A percentile compares a stretch with the other conserved stretches of the same genome.
These are phyloP conservation scores for Crax fasciolata DNA, from an alignment of 2,797 vertebrate species.

Conservation along the genomic window DNA sequence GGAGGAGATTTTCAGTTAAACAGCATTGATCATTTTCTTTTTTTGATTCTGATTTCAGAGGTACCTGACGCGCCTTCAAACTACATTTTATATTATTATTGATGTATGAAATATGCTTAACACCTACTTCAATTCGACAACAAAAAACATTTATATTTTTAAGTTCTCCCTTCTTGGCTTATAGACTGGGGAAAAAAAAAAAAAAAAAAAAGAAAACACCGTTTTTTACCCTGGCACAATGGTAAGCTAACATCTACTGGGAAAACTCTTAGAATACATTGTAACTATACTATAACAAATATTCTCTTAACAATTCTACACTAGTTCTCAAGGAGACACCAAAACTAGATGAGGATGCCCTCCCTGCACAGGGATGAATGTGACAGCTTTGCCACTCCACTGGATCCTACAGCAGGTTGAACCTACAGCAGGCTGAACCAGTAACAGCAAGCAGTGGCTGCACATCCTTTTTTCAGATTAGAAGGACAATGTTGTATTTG, in stretches of 20 bases:
- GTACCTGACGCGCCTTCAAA: background rate
- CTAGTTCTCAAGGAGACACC: background rate
- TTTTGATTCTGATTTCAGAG: background rate
- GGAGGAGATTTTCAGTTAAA: background rate
- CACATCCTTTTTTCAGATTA: background rate
- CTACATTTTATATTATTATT: background rate
- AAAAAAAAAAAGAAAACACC: background rate
- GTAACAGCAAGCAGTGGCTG: background rate
- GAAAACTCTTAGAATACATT: background rate
- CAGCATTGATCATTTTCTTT: background rate
- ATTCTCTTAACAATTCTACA: background rate
- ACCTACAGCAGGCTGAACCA: background rate
- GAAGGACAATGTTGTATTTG: background rate
- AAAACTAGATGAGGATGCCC: background rate
- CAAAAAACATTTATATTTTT: background rate
- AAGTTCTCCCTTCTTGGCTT: background rate
- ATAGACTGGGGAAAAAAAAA: background rate
- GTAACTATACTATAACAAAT: background rate
- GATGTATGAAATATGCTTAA: background rate
- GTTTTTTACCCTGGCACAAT: background rate
- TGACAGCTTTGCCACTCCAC: accelerated
- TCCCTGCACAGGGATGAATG: background rate
- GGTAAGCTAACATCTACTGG: background rate
- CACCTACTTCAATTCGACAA: background rate
- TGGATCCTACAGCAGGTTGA: background rate